Evolutionary conservation across 2,888 invertebrate species (phyloP).

Genomic region (Nomada hirtipes): DNA sequence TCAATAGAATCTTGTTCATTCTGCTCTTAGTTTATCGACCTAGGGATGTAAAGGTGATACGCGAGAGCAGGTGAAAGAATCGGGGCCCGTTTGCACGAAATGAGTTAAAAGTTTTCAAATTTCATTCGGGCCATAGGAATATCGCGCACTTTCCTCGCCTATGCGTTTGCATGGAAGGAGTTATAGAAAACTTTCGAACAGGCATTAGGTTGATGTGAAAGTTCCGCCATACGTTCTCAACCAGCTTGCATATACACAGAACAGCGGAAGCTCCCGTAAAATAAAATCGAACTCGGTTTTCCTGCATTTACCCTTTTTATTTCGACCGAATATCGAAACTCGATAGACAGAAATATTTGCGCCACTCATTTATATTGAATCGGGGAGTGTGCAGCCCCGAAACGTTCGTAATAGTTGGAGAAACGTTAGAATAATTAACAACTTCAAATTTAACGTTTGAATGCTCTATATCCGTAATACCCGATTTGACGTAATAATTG

Average conservation of each 20-base stretch:
- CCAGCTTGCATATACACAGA: conserved; percentile 19
- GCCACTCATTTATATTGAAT: neutral
- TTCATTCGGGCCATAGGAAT: conserved; percentile 39
- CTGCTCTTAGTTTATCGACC: neutral
- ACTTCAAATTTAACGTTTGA: too few species aligned
- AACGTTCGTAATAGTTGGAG: too few species aligned
- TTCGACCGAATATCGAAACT: neutral
- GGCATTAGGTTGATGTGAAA: conserved; percentile 57
- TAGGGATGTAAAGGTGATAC: neutral
- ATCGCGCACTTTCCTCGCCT: conserved; percentile 27
- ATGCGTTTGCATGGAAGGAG: conserved; percentile 22
- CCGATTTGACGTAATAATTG: too few species aligned
- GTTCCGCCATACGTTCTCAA: conserved; percentile 43
- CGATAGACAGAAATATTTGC: neutral
- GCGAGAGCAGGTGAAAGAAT: conserved; percentile 41
- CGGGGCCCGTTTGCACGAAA: conserved; percentile 23
- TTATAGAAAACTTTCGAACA: conserved; percentile 53
- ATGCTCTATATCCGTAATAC: too few species aligned
- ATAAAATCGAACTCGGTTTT: conserved; percentile 41
- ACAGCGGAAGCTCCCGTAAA: conserved; percentile 28
- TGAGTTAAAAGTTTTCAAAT: conserved; percentile 55
- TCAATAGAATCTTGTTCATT: neutral
- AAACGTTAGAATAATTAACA: too few species aligned
- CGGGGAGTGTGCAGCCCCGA: too few species aligned
- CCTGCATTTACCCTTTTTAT: neutral